Conservation (phyloP, 2,797 vertebrate genomes). For the Champsocephalus esox region DNA sequence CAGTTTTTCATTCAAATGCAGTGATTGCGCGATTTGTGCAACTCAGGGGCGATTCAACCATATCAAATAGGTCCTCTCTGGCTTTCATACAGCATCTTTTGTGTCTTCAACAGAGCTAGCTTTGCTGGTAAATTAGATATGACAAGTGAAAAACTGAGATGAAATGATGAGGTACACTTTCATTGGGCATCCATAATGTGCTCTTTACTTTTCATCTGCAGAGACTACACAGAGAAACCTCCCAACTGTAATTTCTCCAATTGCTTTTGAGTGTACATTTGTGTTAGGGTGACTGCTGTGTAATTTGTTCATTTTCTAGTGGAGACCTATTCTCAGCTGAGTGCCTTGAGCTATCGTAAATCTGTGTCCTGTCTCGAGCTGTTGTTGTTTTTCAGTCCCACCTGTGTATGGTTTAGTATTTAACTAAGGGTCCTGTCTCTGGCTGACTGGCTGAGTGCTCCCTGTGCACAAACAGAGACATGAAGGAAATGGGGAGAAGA, state of each 20-base stretch:
- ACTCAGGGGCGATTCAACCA: slow-evolving; percentile 61
- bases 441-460: slow-evolving; percentile 80
- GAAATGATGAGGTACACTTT: slow-evolving; percentile 81
- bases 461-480: slow-evolving; percentile 76
- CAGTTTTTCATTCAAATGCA: slow-evolving; percentile 68
- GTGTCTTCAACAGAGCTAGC: slow-evolving; percentile 57
- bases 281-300: slow-evolving; percentile 82
- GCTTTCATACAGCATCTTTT: slow-evolving; percentile 63
- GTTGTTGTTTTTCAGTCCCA: slow-evolving; percentile 87
- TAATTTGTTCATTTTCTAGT: slow-evolving; percentile 84
- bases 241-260: slow-evolving; percentile 84
- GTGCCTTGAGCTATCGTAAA: slow-evolving; percentile 84
- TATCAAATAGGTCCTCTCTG: slow-evolving; percentile 68
- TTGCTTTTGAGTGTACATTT: slow-evolving; percentile 82
- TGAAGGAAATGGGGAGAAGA: slow-evolving; percentile 65
- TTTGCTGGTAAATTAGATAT: slow-evolving; percentile 72
- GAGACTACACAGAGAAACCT: slow-evolving; percentile 76
- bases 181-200: slow-evolving; percentile 77
- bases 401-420: slow-evolving; percentile 89
- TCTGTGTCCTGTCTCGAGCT: slow-evolving; percentile 83
- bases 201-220: slow-evolving; percentile 78
- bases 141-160: slow-evolving; percentile 80
- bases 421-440: slow-evolving; percentile 82
- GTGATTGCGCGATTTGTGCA: slow-evolving; percentile 68
- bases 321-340: slow-evolving; percentile 82